phyloP scores from a whole-genome alignment of 2,113 vertebrate genomes.

The Acanthochromis polyacanthus region DNA sequence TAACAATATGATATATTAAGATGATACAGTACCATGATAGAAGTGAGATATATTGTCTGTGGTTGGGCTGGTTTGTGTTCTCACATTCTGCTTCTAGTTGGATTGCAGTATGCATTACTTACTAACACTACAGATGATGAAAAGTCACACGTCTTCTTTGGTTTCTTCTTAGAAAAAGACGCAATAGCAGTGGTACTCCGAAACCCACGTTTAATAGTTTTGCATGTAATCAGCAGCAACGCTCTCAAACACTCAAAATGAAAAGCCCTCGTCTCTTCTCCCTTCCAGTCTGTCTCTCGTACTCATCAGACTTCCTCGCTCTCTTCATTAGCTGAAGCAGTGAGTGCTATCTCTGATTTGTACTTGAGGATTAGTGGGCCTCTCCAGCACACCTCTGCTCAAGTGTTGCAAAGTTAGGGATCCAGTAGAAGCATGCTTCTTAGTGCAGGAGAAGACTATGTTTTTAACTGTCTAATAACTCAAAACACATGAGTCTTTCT shows the following conservation, averaged over 20 bases:
- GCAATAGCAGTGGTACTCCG: not conserved
- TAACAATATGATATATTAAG: conserved; percentile 13
- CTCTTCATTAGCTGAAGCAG: conserved; percentile 64
- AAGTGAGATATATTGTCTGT: conserved; percentile 4
- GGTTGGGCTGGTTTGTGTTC: conserved; percentile 9
- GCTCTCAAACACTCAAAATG: conserved; percentile 40
- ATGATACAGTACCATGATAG: conserved; percentile 15
- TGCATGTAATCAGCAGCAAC: conserved; percentile 52
- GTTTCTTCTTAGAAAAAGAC: not conserved
- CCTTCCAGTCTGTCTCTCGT: conserved; percentile 26
- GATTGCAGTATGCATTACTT: conserved; percentile 15
- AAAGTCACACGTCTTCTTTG: conserved; percentile 23
- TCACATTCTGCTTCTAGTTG: not conserved
- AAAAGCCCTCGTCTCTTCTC: conserved; percentile 45
- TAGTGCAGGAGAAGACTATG: not conserved
- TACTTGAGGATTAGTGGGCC: conserved; percentile 62
- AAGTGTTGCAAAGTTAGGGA: conserved; percentile 45
- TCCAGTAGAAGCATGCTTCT: not conserved
- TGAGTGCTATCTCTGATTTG: conserved; percentile 62
- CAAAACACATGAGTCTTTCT: not conserved
- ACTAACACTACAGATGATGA: conserved; percentile 19
- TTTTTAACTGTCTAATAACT: not conserved
- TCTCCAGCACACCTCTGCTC: conserved; percentile 46
- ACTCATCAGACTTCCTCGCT: conserved; percentile 46
- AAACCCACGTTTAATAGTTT: conserved; percentile 40